A percentile compares a stretch with the other conserved stretches of the same genome.
Evolutionary conservation across 2,888 invertebrate genomes (phyloP).

Genomic region (Macrosiphum euphorbiae): DNA sequence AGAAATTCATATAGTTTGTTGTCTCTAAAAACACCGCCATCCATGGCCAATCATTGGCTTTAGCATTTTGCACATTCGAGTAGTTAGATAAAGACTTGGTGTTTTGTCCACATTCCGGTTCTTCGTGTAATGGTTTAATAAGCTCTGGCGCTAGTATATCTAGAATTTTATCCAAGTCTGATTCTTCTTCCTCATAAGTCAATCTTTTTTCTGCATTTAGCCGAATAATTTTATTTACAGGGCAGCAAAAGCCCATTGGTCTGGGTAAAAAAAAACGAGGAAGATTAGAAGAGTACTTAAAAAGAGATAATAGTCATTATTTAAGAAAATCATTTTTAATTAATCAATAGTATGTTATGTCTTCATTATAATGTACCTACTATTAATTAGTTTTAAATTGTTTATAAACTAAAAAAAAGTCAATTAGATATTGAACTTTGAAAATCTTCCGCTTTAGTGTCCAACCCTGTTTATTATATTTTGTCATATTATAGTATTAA

Average conservation of each 20-base stretch:
- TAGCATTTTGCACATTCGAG: constrained; percentile 49
- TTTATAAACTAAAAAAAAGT: too few species aligned
- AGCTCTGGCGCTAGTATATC: constrained; percentile 35
- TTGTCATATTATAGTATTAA: too few species aligned
- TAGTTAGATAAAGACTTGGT: constrained; percentile 57
- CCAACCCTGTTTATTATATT: background rate
- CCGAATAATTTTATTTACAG: background rate
- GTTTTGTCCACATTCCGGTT: constrained; percentile 64
- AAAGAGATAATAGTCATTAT: background rate
- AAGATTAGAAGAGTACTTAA: background rate
- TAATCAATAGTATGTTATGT: background rate
- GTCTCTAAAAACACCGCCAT: constrained; percentile 82
- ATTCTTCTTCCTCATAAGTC: background rate
- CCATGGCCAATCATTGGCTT: constrained; percentile 83
- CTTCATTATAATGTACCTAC: background rate
- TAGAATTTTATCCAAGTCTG: constrained; percentile 37
- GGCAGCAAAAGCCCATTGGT: constrained; percentile 44
- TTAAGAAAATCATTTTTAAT: background rate
- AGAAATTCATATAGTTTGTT: constrained; percentile 77
- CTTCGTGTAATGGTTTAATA: constrained; percentile 54
- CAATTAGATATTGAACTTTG: background rate
- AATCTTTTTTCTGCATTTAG: background rate
- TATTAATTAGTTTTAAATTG: background rate
- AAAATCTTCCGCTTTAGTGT: background rate
- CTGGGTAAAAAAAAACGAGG: background rate